Percentiles rank a stretch among this genome's conserved stretches.
These are phyloP conservation scores for Megalurothrips usitatus DNA, from an alignment of 2,888 invertebrate species.

Conservation along the genomic window DNA sequence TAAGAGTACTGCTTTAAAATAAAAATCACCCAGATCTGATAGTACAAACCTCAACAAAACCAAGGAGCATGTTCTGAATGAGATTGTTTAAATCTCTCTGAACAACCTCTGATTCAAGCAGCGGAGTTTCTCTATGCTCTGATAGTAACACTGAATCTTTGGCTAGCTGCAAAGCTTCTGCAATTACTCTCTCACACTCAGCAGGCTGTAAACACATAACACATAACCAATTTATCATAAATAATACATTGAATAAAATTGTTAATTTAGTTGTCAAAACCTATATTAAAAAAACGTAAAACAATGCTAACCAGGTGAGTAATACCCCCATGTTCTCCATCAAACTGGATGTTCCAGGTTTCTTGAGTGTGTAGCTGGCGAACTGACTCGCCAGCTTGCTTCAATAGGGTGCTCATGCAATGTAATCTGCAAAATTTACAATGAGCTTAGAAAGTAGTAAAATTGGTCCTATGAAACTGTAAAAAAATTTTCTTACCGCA, in stretches of 20 bases:
- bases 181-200: constrained; percentile 66
- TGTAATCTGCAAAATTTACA: constrained; percentile 53
- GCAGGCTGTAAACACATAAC: constrained; percentile 54
- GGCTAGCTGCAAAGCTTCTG: constrained; percentile 65
- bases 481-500: constrained; percentile 52
- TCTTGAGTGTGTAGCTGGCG: constrained; percentile 67
- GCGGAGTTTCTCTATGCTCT: constrained; percentile 60
- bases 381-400: constrained; percentile 75
- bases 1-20: no score
- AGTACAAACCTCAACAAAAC: constrained; percentile 43
- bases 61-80: constrained; percentile 56
- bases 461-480: constrained; percentile 11
- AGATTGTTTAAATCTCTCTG: constrained; percentile 50
- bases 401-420: constrained; percentile 79
- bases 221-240: constrained; percentile 30
- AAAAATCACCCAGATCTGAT: neutral
- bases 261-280: neutral
- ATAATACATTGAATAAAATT: constrained; percentile 29
- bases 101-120: constrained; percentile 54
- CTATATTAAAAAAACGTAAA: constrained; percentile 23
- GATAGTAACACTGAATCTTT: constrained; percentile 66
- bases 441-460: constrained; percentile 27
- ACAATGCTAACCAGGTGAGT: constrained; percentile 64
- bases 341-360: constrained; percentile 80
- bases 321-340: constrained; percentile 78